Conservation (phyloP, 2,113 vertebrate genomes). For the Trachemys scripta region DNA sequence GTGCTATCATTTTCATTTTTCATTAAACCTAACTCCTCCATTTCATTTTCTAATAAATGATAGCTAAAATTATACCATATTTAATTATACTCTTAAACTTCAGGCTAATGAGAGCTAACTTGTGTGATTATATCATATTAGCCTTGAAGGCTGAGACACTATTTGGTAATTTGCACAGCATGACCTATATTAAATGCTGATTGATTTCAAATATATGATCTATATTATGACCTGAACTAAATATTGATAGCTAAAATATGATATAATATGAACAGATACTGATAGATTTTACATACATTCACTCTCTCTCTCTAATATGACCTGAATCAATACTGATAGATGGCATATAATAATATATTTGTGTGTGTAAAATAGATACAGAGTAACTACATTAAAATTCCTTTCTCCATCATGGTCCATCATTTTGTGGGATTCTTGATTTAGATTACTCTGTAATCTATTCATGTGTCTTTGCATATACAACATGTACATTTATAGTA, state of each 20-base stretch:
- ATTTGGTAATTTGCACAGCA: slow-evolving; percentile 1
- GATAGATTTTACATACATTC: background rate
- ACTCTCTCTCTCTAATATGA: background rate
- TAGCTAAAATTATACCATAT: slow-evolving; percentile 19
- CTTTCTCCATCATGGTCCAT: background rate
- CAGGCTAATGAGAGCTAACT: slow-evolving; percentile 27
- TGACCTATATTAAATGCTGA: background rate
- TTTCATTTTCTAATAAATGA: background rate
- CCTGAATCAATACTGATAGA: background rate
- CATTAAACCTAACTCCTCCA: background rate
- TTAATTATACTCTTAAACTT: slow-evolving; percentile 42
- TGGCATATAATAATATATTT: background rate
- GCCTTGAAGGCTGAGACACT: slow-evolving; percentile 5
- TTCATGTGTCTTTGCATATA: background rate
- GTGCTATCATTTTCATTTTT: slow-evolving; percentile 1
- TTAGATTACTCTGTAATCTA: background rate
- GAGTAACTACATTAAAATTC: background rate
- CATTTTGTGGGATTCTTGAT: background rate
- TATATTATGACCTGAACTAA: background rate
- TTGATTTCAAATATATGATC: background rate
- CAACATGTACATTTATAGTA: background rate
- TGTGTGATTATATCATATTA: slow-evolving; percentile 34
- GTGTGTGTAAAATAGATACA: background rate
- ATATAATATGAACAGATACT: background rate
- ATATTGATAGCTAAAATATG: background rate